phyloP scores from a whole-genome alignment of 1,140 invertebrate species.

The Streblospio benedicti region DNA sequence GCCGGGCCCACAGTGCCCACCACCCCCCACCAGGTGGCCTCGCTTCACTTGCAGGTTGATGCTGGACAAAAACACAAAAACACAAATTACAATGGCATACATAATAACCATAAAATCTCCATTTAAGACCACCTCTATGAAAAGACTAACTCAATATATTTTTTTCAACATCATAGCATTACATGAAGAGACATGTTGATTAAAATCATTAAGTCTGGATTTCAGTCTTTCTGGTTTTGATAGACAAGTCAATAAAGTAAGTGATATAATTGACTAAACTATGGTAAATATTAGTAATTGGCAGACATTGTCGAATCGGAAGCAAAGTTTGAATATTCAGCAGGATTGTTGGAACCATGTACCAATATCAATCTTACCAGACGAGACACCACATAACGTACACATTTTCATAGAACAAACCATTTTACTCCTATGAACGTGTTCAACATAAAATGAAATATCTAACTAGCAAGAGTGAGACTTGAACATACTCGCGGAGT shows the following conservation, averaged over 20 bases:
- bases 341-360: not conserved
- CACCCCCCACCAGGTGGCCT: conserved; percentile 49
- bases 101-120: not conserved
- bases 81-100: not conserved
- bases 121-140: too few relatives aligned
- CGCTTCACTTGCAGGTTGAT: conserved; percentile 30
- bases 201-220: not conserved
- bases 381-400: too few relatives aligned
- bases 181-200: not conserved
- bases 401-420: too few relatives aligned
- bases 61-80: conserved; percentile 18
- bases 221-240: not conserved
- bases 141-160: not conserved
- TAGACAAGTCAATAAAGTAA: not conserved
- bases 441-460: not conserved
- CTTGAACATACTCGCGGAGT: not conserved
- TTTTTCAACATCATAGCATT: not conserved
- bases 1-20: conserved; percentile 55
- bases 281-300: too few relatives aligned
- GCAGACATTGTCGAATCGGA: not conserved
- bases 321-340: not conserved
- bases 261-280: not conserved
- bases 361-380: too few relatives aligned
- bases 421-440: not conserved
- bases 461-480: not conserved